These are phyloP conservation scores for Melinopterus prodromus DNA, from an alignment of 2,888 invertebrate genomes.

Conservation along the genomic window DNA sequence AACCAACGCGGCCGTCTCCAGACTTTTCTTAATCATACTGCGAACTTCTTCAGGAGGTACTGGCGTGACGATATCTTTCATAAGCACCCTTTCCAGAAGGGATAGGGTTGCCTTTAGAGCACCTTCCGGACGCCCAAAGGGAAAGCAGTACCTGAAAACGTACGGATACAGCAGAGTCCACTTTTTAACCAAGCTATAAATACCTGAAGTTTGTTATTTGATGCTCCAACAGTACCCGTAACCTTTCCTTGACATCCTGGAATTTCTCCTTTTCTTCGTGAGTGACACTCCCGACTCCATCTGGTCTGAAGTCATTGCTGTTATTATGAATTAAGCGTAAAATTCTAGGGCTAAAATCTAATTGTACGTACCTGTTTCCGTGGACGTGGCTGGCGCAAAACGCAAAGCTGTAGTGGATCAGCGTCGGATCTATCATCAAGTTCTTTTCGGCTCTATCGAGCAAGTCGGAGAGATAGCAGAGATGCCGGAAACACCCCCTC, in stretches of 20 bases:
- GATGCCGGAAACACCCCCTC: constrained; percentile 94
- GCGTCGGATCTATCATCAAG: constrained; percentile 96
- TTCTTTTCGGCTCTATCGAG: constrained; percentile 92
- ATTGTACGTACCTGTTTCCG: constrained; percentile 86
- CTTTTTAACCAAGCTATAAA: constrained; percentile 32
- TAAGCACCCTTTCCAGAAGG: constrained; percentile 93
- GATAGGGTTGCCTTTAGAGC: constrained; percentile 97
- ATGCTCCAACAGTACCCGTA: constrained; percentile 91
- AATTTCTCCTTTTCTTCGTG: constrained; percentile 98
- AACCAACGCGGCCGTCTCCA: constrained; percentile 97
- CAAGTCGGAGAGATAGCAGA: constrained; percentile 94
- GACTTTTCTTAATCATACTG: constrained; percentile 93
- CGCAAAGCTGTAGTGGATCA: constrained; percentile 99
- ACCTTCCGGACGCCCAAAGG: constrained; percentile 98
- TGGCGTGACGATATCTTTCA: constrained; percentile 99
- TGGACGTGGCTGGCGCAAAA: constrained; percentile 99
- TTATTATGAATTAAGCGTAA: constrained; percentile 59
- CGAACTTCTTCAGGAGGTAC: constrained; percentile 96
- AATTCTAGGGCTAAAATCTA: constrained; percentile 27
- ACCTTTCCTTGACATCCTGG: constrained; percentile 94
- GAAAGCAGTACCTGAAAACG: constrained; percentile 88
- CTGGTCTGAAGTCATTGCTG: constrained; percentile 78
- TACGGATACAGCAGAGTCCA: neutral
- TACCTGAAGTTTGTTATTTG: constrained; percentile 99
- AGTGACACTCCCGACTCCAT: constrained; percentile 98